Percentiles rank a stretch among this genome's conserved stretches.
phyloP scores from a whole-genome alignment of 2,888 invertebrate genomes.

The Sthenelais limicola region DNA sequence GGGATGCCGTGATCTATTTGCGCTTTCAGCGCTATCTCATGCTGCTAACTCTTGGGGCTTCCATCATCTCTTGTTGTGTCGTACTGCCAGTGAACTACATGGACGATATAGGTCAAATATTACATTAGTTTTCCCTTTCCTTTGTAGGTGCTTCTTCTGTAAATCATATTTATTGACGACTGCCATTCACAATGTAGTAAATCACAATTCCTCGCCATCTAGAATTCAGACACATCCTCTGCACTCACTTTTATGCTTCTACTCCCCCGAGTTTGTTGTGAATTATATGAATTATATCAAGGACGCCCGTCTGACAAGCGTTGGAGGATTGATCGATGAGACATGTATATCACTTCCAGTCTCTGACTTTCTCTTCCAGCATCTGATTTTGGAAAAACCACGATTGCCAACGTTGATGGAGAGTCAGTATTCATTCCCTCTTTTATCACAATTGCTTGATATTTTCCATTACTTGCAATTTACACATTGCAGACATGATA shows the following conservation, averaged over 20 bases:
- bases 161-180: too few relatives aligned
- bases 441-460: neutral
- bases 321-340: too few relatives aligned
- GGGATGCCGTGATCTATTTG: constrained; percentile 48
- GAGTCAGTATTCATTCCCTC: constrained; percentile 19
- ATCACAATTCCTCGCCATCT: too few relatives aligned
- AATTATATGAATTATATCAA: too few relatives aligned
- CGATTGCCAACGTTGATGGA: constrained; percentile 40
- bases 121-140: neutral
- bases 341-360: too few relatives aligned
- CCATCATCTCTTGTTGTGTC: constrained; percentile 20
- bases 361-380: constrained; percentile 1
- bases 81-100: constrained; percentile 41
- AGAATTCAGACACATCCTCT: too few relatives aligned
- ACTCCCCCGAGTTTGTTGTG: too few relatives aligned
- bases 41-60: constrained; percentile 5
- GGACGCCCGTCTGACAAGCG: too few relatives aligned
- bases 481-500: too few relatives aligned
- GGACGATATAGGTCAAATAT: constrained; percentile 35
- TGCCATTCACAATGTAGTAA: too few relatives aligned
- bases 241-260: too few relatives aligned
- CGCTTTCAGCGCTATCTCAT: constrained; percentile 40
- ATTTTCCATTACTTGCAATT: too few relatives aligned
- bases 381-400: constrained; percentile 38
- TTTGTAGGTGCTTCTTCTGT: neutral